Conservation (phyloP, 2,797 vertebrate genomes). For the Cynodonichthys magdalenae region DNA sequence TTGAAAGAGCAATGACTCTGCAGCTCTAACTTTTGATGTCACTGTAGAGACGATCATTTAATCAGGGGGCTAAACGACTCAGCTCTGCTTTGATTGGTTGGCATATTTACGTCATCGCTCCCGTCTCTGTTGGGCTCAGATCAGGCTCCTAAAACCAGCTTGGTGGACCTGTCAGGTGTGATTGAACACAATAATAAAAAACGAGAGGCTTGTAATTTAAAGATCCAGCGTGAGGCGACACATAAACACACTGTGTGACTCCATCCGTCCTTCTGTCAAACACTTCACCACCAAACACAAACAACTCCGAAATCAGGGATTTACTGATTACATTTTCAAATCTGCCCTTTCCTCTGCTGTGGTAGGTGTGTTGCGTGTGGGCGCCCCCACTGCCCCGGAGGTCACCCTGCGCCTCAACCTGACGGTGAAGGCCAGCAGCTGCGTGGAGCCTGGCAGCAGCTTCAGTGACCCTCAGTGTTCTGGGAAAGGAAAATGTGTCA, state of each 20-base stretch:
- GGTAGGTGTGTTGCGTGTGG: slow-evolving; percentile 81
- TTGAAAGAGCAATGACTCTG: slow-evolving; percentile 36
- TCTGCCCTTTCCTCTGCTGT: neutral
- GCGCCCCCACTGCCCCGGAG: slow-evolving; percentile 77
- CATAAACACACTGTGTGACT: slow-evolving; percentile 7
- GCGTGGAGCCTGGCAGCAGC: slow-evolving; percentile 82
- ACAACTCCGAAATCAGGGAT: neutral
- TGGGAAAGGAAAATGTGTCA: slow-evolving; percentile 90
- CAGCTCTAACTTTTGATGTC: slow-evolving; percentile 31
- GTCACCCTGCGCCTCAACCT: slow-evolving; percentile 91
- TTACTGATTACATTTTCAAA: neutral
- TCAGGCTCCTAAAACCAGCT: slow-evolving; percentile 36
- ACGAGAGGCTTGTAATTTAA: slow-evolving; percentile 34
- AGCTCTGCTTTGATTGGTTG: slow-evolving; percentile 42
- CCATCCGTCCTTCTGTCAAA: slow-evolving; percentile 3
- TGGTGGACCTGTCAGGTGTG: slow-evolving; percentile 53
- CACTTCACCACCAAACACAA: too few species aligned
- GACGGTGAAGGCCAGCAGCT: slow-evolving; percentile 91
- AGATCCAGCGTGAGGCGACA: slow-evolving; percentile 32
- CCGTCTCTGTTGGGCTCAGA: slow-evolving; percentile 33
- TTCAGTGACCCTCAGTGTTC: slow-evolving; percentile 87
- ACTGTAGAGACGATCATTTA: slow-evolving; percentile 36
- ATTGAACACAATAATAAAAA: slow-evolving; percentile 46
- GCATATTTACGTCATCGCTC: neutral
- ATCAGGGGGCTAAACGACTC: slow-evolving; percentile 17